A percentile compares a stretch with the other conserved stretches of the same genome.
These are phyloP conservation scores for Hydropsyche tenuis DNA, from an alignment of 1,140 invertebrate species.

Conservation along the genomic window DNA sequence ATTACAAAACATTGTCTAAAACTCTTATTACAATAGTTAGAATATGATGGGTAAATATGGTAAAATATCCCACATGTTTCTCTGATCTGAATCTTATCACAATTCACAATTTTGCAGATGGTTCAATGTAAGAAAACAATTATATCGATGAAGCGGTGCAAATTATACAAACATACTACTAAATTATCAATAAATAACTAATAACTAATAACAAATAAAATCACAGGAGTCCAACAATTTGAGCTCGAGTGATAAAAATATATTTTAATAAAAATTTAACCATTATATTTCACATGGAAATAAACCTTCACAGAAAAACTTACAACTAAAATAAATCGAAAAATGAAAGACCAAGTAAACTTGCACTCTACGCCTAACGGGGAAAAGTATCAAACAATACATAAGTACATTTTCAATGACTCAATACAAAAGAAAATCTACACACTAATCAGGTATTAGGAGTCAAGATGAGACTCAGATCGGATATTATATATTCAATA, in stretches of 20 bases:
- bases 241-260: no score
- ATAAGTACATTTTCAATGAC: not conserved
- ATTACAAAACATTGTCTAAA: constrained; percentile 49
- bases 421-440: not conserved
- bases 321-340: not conserved
- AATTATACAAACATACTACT: not conserved
- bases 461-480: constrained; percentile 25
- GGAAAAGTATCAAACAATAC: not conserved
- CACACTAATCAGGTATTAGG: constrained; percentile 24
- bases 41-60: constrained; percentile 24
- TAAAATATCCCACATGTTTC: constrained; percentile 22
- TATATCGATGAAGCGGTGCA: constrained; percentile 1
- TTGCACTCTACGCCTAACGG: not conserved
- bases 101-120: constrained; percentile 7
- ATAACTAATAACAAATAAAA: not conserved
- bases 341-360: not conserved
- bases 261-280: no score
- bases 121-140: not conserved
- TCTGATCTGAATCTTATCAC: constrained; percentile 28
- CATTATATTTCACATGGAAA: no score
- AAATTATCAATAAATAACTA: not conserved
- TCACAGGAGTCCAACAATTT: not conserved
- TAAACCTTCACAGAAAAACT: no score
- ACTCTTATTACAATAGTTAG: constrained; percentile 46
- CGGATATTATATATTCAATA: not conserved